Evolutionary conservation across 2,888 invertebrate species (phyloP), one percentile per base, ranked within the genome.

Genomic region (Tridacna gigas): DNA sequence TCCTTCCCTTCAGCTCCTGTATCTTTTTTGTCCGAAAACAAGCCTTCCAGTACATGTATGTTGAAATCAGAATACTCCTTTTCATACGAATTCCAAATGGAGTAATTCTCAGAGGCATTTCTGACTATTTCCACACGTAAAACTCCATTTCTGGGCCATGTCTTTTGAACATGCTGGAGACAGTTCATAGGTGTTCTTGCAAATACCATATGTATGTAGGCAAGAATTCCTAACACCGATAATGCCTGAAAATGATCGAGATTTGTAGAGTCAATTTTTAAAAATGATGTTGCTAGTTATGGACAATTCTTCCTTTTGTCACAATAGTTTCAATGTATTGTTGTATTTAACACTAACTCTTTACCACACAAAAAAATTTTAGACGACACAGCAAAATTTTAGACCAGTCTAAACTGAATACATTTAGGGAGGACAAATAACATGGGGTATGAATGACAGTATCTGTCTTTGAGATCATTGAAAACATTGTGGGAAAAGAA

Each of bases 81-180:
- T 26, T 97, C 97, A 95, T 98, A 98, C 90, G 97, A 97, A 90
- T 97, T 97, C 93, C 97, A 96, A 92, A 98, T 96, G 88, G 96
- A 96, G 93, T 98, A 98, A 94, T 97, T 97, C 79, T 96, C 93
- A 13, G 94, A 92, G 9, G 92, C 94, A 91, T 95, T 95, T 18
- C 94, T 90, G 13, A 96, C 94, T 26, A 98, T 97, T 95, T 99
- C 98, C 20, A 99, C 98, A 86, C 98, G 96, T 25, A 99, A 96
- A 89, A 99, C 98, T 7, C 99, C 99, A 95, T 98, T 98, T 84
- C 98, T 96, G 0, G 99, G 99, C 99, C 99, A 99, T 18, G 97
- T 96, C 89, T 97, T 96, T 51, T 92, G 93, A 13, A 98, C 96
- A 94, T 97, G 97, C 94, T 98, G 97, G 90, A 99, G 96, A 95